These are phyloP conservation scores for Mermis nigrescens DNA, from an alignment of 2,888 invertebrate species.

Conservation along the genomic window DNA sequence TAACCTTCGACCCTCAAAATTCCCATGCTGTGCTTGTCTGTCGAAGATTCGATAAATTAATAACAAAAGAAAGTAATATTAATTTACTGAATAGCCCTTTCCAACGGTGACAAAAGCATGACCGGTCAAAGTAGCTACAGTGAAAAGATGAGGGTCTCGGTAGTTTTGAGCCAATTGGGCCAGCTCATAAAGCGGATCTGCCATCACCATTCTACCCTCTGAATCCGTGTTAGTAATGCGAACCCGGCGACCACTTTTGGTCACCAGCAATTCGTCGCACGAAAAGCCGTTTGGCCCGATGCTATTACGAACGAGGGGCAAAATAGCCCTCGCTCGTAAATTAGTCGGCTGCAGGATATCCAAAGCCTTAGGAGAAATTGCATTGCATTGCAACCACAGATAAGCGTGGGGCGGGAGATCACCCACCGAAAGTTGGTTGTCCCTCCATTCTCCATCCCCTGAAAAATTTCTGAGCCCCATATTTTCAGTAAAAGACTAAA, in stretches of 20 bases:
- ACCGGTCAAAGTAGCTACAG: slow-evolving; percentile 71
- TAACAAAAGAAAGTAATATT: slow-evolving; percentile 6
- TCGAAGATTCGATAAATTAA: too few relatives aligned
- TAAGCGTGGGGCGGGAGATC: too few relatives aligned
- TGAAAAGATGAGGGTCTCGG: slow-evolving; percentile 62
- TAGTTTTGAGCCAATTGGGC: slow-evolving; percentile 45
- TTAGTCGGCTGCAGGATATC: slow-evolving; percentile 45
- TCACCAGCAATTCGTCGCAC: slow-evolving; percentile 61
- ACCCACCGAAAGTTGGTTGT: too few relatives aligned
- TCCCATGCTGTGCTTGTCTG: too few relatives aligned
- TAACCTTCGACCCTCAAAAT: too few relatives aligned
- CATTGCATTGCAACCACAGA: too few relatives aligned
- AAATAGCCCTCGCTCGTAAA: slow-evolving; percentile 56
- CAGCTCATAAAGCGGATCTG: slow-evolving; percentile 60
- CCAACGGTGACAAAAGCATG: slow-evolving; percentile 49
- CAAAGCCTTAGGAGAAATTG: slow-evolving; percentile 17
- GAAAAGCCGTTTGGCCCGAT: slow-evolving; percentile 45
- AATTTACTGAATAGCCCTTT: slow-evolving; percentile 43
- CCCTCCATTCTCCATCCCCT: too few relatives aligned
- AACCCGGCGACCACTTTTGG: slow-evolving; percentile 60
- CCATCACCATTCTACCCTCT: slow-evolving; percentile 81
- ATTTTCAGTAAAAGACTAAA: too few relatives aligned
- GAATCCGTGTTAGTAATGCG: slow-evolving; percentile 84
- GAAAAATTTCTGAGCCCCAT: too few relatives aligned
- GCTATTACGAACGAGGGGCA: slow-evolving; percentile 73